Evolutionary conservation across 2,797 vertebrate genomes (phyloP).

Genomic region (Rhabdophis nuchalis): DNA sequence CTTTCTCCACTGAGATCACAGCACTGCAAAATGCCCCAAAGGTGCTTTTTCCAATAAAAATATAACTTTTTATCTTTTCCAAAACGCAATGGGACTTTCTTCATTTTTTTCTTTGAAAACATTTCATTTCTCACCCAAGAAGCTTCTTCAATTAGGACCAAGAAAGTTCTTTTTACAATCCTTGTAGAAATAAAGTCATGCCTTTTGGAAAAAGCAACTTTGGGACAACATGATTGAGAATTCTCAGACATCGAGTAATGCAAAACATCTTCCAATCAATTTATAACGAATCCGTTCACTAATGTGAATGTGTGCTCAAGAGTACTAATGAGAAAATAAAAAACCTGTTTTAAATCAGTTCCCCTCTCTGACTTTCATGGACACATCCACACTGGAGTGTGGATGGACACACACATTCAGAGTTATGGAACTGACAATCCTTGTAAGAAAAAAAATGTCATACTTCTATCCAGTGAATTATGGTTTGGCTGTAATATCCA

Average conservation of each 20-base stretch:
- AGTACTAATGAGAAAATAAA: not conserved
- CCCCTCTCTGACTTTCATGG: not conserved
- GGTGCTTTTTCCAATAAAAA: too few species aligned
- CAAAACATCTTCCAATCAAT: not conserved
- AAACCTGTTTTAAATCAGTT: not conserved
- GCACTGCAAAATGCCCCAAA: not conserved
- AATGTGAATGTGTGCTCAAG: not conserved
- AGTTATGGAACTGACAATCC: not conserved
- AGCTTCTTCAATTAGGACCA: not conserved
- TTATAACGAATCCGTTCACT: not conserved
- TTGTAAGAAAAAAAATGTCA: not conserved
- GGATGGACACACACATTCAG: not conserved
- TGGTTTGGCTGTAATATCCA: constrained; percentile 1
- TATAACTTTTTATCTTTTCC: not conserved
- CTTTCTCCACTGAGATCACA: not conserved
- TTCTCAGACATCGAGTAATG: not conserved
- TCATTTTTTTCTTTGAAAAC: not conserved
- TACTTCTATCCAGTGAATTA: constrained; percentile 4
- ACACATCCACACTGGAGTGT: not conserved
- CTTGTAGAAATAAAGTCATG: not conserved
- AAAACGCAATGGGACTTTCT: not conserved
- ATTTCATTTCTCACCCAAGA: not conserved
- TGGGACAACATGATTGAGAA: not conserved
- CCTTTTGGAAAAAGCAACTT: not conserved
- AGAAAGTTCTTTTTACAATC: not conserved